Evolutionary conservation across 2,113 vertebrate genomes (phyloP), one percentile per base, ranked within the genome.

Genomic region (Microtus richardsoni): DNA sequence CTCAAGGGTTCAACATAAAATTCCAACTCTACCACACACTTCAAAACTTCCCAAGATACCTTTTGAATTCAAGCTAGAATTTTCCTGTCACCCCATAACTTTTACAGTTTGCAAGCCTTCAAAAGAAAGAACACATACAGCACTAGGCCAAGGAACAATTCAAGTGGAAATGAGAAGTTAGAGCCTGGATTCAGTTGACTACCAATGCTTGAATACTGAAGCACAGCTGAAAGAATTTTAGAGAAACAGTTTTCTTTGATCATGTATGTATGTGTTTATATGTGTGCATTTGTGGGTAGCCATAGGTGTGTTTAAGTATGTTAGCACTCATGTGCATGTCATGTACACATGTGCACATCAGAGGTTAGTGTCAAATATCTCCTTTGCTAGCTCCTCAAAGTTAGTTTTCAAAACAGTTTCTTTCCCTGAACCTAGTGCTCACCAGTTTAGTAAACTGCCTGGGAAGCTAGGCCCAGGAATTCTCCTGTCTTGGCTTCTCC

Each of bases 161-260:
- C 28, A 21, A 33, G 16, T 19, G 22, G 41, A 30, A 47, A 2
- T 49, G 14, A 16, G 41, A 24, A 41, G 17, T 85, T 11, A 47
- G 28, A 36, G 13, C 17, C 24, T 24, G 0, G 11, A 19, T 86
- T 49, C 44, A 26, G 17, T 68, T 36, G 19, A 39, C 5, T 86
- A 2, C 3, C 28, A 22, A 11, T 36, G 9, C 5, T 36, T 66
- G 28, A 7, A 21, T 4, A 49, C 10, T 6, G 0, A 16, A 49
- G 64, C 28, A 86, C 2, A 68, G 64, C 11, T 47, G 28, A 5
- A 66, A 30, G 39, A 64, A 66, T 21, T 44, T 1, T 49, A 36
- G 62, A 26, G 36, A 83, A 60, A 36, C 1, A 36, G 22, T 22
- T 64, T 41, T 44, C 39, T 84, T 62, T 28, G 36, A 3, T 28